Percentiles rank a stretch among this genome's conserved stretches.
Evolutionary conservation across 2,113 vertebrate genomes (phyloP).

Genomic region (Pteronura brasiliensis): DNA sequence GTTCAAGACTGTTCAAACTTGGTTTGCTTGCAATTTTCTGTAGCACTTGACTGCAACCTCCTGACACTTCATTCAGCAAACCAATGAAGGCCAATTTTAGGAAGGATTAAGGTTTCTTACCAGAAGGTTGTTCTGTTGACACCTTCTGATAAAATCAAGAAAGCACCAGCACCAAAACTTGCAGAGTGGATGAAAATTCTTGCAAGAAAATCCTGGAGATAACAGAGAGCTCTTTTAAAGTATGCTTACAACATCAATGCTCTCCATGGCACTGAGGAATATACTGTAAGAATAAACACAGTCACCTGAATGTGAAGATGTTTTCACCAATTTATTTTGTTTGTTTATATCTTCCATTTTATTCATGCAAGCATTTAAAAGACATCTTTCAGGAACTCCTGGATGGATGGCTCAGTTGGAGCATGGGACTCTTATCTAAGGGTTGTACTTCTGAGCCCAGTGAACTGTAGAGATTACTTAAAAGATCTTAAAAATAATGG

Average conservation of each 20-base stretch:
- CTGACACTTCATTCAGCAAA: slow-evolving; percentile 29
- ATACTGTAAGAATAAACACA: not conserved
- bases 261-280: not conserved
- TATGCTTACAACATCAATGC: not conserved
- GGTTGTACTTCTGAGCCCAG: not conserved
- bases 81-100: slow-evolving; percentile 18
- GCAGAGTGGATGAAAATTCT: slow-evolving; percentile 25
- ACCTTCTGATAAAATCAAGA: slow-evolving; percentile 64
- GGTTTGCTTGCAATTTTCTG: slow-evolving; percentile 1
- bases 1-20: not conserved
- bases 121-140: slow-evolving; percentile 14
- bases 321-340: not conserved
- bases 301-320: not conserved
- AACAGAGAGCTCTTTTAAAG: slow-evolving; percentile 14
- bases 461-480: not conserved
- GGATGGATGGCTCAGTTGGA: not conserved
- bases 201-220: slow-evolving; percentile 31
- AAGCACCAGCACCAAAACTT: slow-evolving; percentile 28
- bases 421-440: not conserved
- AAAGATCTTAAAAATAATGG: not conserved
- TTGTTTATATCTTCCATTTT: slow-evolving; percentile 30
- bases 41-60: not conserved
- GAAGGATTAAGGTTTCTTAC: slow-evolving; percentile 6
- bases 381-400: not conserved
- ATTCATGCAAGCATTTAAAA: not conserved